Conservation (phyloP, 2,797 vertebrate species). For the Falco concolor region DNA sequence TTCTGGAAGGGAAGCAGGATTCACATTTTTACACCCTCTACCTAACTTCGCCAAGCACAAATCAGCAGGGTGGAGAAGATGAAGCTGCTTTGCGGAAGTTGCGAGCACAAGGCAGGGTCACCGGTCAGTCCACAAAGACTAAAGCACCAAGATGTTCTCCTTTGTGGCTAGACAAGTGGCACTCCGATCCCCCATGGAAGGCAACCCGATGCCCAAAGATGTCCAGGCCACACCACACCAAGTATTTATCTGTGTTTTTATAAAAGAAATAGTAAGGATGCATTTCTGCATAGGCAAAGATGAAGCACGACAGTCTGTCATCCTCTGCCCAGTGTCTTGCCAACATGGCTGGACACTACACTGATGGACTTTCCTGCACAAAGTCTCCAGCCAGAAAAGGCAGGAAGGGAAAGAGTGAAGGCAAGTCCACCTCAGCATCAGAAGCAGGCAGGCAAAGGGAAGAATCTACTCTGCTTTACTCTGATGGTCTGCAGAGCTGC, state of each 20-base stretch:
- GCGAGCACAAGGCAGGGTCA: background rate
- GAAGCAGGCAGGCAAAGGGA: background rate
- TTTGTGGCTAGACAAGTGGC: background rate
- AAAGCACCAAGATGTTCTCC: background rate
- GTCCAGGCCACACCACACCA: background rate
- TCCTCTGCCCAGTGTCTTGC: background rate
- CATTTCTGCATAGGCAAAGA: background rate
- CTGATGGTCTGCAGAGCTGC: background rate
- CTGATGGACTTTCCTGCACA: background rate
- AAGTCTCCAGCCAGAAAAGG: background rate
- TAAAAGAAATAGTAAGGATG: background rate
- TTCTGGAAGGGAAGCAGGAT: background rate
- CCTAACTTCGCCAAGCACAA: background rate
- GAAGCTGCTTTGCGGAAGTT: background rate
- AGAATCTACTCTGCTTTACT: background rate
- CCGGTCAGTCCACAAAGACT: background rate
- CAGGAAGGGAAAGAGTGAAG: conserved; percentile 1
- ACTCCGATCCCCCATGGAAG: background rate
- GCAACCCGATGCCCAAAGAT: background rate
- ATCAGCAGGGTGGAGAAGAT: background rate
- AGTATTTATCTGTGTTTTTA: rapidly evolving
- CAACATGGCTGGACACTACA: background rate
- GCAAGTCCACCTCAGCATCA: background rate
- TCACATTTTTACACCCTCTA: background rate
- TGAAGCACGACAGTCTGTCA: background rate